Evolutionary conservation across 2,888 invertebrate species (phyloP), one percentile per base, ranked within the genome.

Genomic region (Liodrosophila aerea): DNA sequence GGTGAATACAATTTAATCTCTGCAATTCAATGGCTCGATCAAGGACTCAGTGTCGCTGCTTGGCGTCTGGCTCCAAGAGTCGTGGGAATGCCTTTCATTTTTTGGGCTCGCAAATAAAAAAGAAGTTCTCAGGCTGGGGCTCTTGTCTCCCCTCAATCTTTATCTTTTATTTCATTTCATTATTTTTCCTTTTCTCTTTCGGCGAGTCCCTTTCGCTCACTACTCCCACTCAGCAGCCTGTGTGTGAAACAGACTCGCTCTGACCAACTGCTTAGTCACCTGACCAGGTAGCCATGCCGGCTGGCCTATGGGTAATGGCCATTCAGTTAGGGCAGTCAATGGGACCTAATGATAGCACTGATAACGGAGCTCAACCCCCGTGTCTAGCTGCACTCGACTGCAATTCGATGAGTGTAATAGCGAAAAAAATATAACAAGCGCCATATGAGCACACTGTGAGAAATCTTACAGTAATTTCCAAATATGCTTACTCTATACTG

Each of bases 21-120:
- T 18, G 9, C 5, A 15, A 4, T 22, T 22, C 22, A 22, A 22
- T 22, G 30, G 13, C 29, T 33, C 44, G 57, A 61, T 60, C 74
- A 74, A 74, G 74, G 74, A 74, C 77, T 74, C 58, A 2, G 22
- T 22, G 36, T 31, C 41, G 41, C 31, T 34, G 4, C 27, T 58
- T 75, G 66, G 68, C 64, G 74, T 76, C 73, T 73, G 73, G 65
- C 70, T 46, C 54, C 70, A 74, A 69, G 74, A 74, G 77, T 59
- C 74, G 74, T 74, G 74, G 74, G 74, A 74, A 73, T 65, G 36
- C 47, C 33, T 50, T 33, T 52, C 29, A 7, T 43, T 36, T 47
- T 60, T 52, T 51, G 46, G 45, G 27, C 22, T 5, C 22, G 7
- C 46, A 31, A 2, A 29, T 15, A 29, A 11, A 8, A 15, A 22